Conservation (phyloP, 1,140 invertebrate genomes). For the Andrena cerasifolii region DNA sequence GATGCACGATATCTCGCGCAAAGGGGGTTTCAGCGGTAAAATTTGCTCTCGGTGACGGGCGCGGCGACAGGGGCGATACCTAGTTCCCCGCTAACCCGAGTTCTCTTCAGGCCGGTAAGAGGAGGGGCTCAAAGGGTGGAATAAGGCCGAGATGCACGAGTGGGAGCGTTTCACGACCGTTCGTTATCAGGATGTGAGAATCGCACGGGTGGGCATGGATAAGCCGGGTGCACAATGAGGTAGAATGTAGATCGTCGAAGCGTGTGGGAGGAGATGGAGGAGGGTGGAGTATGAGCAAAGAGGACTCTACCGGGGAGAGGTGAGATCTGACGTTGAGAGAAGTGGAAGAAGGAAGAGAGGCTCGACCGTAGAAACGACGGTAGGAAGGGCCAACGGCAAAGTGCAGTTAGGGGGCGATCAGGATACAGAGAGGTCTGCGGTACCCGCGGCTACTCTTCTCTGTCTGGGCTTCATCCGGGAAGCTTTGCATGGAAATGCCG, state of each 20-base stretch:
- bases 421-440: slow-evolving; percentile 72
- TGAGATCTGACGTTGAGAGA: slow-evolving; percentile 39
- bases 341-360: slow-evolving; percentile 51
- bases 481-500: slow-evolving; percentile 76
- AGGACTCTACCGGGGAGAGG: slow-evolving; percentile 24
- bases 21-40: slow-evolving; percentile 7
- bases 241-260: slow-evolving; percentile 60
- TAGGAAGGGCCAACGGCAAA: slow-evolving; percentile 66
- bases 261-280: background rate
- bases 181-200: slow-evolving; percentile 71
- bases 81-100: slow-evolving; percentile 48
- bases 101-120: slow-evolving; percentile 26
- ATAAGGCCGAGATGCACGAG: slow-evolving; percentile 27
- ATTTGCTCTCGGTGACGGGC: slow-evolving; percentile 22
- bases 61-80: slow-evolving; percentile 12
- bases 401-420: slow-evolving; percentile 75
- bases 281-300: slow-evolving; percentile 33
- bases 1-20: background rate
- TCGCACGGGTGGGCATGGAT: slow-evolving; percentile 67
- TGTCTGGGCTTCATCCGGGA: slow-evolving; percentile 68
- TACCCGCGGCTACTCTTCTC: slow-evolving; percentile 75
- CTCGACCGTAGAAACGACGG: slow-evolving; percentile 39
- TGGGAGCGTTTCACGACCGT: slow-evolving; percentile 54
- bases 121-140: slow-evolving; percentile 36
- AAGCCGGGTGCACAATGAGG: slow-evolving; percentile 67